Base-by-base conservation (phyloP, 2,797 vertebrate genomes). In the Taeniopygia guttata region DNA sequence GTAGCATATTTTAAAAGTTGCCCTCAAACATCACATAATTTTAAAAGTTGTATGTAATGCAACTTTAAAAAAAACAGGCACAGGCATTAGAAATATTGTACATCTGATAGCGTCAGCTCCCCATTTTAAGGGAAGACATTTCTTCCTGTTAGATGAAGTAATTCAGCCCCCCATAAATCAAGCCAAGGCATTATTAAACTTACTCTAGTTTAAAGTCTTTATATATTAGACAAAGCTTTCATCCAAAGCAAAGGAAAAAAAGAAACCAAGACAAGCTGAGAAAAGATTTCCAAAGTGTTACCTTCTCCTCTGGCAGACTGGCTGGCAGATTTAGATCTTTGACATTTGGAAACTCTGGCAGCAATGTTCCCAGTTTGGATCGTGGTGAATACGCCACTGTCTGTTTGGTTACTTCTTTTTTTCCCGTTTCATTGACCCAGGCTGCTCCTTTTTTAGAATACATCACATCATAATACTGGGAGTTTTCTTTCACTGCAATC, bases 341-440 rank as follows among this genome's bases (percentile, higher is more conserved):
- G 98, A 99, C 99, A 98, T 99, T 99, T 98, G 99, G 99, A 98
- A 99, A 99, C 97, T 99, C 99, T 98, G 99, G 99, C 98, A 99
- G 98, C 93, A 99, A 97, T 7, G 99, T 99, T 93, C 99, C 99
- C 81, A 99, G 99, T 96, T 99, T 99, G 99, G 99, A 99, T 95
- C 99, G 99, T 60, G 99, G 99, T 98, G 99, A 99, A 98, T 99
- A 99, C 22, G 99, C 99, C 98, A 99, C 99, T 97, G 99, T 99
- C 98, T 99, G 99, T 97, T 99, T 99, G 94, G 98, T 99, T 97
- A 99, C 99, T 98, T 99, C 99, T 97, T 99, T 99, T 98, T 99
- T 99, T 94, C 99, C 99, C 3, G 99, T 99, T 97, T 99, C 99
- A 67, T 99, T 99, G 98, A 99, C 99, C 99, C 99, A 99, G 51